Evolutionary conservation across 2,797 vertebrate genomes (phyloP).

Genomic region (Rhyacichthys aspro): DNA sequence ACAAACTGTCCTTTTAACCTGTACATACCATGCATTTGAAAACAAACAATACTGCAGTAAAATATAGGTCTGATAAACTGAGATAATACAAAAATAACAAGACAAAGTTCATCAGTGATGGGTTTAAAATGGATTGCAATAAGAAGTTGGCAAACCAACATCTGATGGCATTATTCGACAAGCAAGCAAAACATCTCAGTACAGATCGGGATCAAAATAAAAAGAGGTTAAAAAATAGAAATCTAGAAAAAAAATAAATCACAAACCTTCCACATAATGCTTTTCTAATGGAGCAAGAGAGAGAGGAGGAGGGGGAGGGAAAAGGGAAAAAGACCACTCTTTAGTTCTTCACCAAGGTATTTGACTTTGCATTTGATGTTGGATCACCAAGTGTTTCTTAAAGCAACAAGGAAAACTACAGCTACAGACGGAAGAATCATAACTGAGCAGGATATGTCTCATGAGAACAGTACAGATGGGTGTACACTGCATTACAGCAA

Average conservation of each 20-base stretch:
- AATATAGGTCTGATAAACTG: constrained; percentile 41
- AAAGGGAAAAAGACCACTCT: constrained; percentile 82
- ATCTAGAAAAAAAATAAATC: constrained; percentile 81
- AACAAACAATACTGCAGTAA: constrained; percentile 36
- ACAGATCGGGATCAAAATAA: constrained; percentile 60
- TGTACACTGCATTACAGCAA: not conserved
- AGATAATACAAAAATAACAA: constrained; percentile 51
- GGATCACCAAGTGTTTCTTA: constrained; percentile 80
- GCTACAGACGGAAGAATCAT: constrained; percentile 2
- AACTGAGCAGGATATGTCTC: too few species aligned
- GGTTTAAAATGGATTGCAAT: constrained; percentile 70
- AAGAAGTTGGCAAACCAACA: constrained; percentile 82
- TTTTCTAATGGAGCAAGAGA: constrained; percentile 87
- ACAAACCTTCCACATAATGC: constrained; percentile 91
- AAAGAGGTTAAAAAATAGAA: constrained; percentile 62
- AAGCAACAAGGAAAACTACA: constrained; percentile 63
- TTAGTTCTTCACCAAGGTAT: constrained; percentile 74
- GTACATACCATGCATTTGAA: constrained; percentile 60
- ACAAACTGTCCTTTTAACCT: constrained; percentile 20
- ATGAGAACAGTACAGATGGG: constrained; percentile 8
- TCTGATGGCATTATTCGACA: constrained; percentile 77
- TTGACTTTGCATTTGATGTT: constrained; percentile 73
- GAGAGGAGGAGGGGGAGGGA: constrained; percentile 62
- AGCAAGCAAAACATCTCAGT: constrained; percentile 76
- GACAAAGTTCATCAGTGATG: constrained; percentile 42